Percentiles rank a stretch among this genome's conserved stretches.
These are phyloP conservation scores for Falco naumanni DNA, from an alignment of 2,797 vertebrate species.

Conservation along the genomic window DNA sequence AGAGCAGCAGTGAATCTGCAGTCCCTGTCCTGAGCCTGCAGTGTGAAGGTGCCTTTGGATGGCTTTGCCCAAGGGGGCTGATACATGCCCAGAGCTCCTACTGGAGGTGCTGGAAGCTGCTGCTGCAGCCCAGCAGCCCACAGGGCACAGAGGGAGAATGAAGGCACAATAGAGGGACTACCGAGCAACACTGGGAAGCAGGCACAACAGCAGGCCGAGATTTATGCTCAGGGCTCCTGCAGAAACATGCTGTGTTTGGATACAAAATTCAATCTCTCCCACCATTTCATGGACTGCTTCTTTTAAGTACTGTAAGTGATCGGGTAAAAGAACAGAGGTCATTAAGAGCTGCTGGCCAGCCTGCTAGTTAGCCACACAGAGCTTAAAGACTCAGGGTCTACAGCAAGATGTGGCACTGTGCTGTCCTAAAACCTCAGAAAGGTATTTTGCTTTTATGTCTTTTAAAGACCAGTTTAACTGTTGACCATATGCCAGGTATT, in stretches of 20 bases:
- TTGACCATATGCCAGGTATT: background rate
- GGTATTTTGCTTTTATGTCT: background rate
- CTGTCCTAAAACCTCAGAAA: background rate
- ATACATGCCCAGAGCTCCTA: background rate
- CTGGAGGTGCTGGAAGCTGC: background rate
- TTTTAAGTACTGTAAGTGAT: background rate
- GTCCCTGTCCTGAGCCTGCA: fast-evolving
- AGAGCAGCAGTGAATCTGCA: background rate
- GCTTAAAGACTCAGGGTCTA: background rate
- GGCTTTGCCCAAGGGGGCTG: background rate
- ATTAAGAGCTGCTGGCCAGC: background rate
- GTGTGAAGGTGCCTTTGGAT: background rate
- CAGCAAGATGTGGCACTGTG: background rate
- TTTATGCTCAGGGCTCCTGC: background rate
- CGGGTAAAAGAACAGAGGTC: background rate
- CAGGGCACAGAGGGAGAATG: background rate
- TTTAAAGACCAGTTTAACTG: background rate
- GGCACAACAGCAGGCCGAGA: background rate
- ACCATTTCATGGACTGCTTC: background rate
- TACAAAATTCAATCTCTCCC: background rate
- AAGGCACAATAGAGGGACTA: background rate
- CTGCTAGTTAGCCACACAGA: background rate
- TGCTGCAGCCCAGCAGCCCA: background rate
- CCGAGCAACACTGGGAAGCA: background rate
- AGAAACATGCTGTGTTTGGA: background rate